phyloP scores from a whole-genome alignment of 2,797 vertebrate species.

The Coranthus polyacanthus region DNA sequence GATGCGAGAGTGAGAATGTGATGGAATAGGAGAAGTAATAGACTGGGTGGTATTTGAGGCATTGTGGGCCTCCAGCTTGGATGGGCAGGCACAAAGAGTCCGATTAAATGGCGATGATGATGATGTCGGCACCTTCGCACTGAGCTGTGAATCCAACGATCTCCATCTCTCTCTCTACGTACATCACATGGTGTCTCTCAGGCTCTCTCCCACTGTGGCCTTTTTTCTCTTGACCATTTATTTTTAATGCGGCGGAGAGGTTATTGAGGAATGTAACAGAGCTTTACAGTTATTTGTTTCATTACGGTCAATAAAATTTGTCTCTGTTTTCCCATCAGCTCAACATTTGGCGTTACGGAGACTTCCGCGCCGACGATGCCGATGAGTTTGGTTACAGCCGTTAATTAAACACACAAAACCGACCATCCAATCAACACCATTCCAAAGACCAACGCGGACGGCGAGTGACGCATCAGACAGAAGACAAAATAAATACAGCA shows the following conservation, averaged over 20 bases:
- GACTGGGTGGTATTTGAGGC: constrained; percentile 58
- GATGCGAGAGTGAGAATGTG: constrained; percentile 44
- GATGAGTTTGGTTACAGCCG: constrained; percentile 96
- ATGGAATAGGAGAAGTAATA: constrained; percentile 64
- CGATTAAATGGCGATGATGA: constrained; percentile 51
- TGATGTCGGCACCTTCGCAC: constrained; percentile 35
- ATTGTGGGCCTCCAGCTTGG: constrained; percentile 38
- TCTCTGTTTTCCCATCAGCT: constrained; percentile 80
- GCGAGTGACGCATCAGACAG: constrained; percentile 66
- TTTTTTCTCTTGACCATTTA: constrained; percentile 40
- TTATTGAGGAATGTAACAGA: constrained; percentile 8
- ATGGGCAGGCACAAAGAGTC: constrained; percentile 56
- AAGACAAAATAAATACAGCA: constrained; percentile 52
- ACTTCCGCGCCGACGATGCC: constrained; percentile 94
- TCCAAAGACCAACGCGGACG: constrained; percentile 84
- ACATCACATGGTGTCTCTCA: neutral
- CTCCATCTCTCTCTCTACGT: neutral
- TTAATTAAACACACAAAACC: constrained; percentile 69
- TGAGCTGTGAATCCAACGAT: constrained; percentile 28
- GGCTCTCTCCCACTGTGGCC: neutral
- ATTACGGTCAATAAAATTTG: constrained; percentile 28
- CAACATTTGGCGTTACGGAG: constrained; percentile 97
- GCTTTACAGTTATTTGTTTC: constrained; percentile 42
- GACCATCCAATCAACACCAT: constrained; percentile 77
- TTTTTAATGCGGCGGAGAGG: constrained; percentile 31